A percentile compares a stretch with the other conserved stretches of the same genome.
These are phyloP conservation scores for Caenorhabditis sp. DNA, from an alignment of 2,888 invertebrate genomes.

Conservation along the genomic window DNA sequence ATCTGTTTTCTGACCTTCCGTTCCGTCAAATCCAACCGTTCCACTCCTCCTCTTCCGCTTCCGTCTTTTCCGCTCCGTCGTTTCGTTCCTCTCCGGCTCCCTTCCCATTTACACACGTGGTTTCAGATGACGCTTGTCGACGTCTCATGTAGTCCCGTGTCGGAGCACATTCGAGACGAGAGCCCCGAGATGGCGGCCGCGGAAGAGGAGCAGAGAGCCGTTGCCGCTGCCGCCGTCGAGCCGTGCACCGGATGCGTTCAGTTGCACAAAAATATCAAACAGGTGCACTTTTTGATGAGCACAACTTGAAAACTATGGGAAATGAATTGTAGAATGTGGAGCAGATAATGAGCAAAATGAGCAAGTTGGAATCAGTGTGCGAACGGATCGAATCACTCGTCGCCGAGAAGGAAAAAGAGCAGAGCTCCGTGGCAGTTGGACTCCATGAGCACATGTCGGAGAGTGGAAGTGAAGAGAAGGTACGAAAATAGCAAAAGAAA, in stretches of 20 bases:
- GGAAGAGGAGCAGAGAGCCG: conserved; percentile 1
- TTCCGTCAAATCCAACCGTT: conserved; percentile 5
- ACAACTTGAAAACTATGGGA: neutral
- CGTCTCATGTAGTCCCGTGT: conserved; percentile 20
- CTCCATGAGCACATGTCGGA: conserved; percentile 56
- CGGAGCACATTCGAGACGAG: conserved; percentile 18
- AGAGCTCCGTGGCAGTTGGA: neutral
- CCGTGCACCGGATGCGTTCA: conserved; percentile 61
- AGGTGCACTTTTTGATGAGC: conserved; percentile 34
- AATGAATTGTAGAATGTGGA: conserved; percentile 50
- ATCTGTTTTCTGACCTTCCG: neutral
- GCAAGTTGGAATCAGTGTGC: conserved; percentile 57
- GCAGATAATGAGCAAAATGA: conserved; percentile 58
- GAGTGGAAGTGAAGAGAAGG: conserved; percentile 64
- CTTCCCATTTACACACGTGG: conserved; percentile 25
- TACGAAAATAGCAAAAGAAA: conserved; percentile 4
- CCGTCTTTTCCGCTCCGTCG: too few relatives aligned
- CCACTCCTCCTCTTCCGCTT: conserved; percentile 4
- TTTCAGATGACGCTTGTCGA: conserved; percentile 53
- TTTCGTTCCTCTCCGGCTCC: neutral
- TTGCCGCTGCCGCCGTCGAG: neutral
- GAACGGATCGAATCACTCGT: conserved; percentile 53
- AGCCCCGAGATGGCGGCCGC: neutral
- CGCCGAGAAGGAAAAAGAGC: conserved; percentile 49
- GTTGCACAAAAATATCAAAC: conserved; percentile 62